Base-by-base conservation (phyloP, 92 coral and sea anemone genomes). In the Porites rus region DNA sequence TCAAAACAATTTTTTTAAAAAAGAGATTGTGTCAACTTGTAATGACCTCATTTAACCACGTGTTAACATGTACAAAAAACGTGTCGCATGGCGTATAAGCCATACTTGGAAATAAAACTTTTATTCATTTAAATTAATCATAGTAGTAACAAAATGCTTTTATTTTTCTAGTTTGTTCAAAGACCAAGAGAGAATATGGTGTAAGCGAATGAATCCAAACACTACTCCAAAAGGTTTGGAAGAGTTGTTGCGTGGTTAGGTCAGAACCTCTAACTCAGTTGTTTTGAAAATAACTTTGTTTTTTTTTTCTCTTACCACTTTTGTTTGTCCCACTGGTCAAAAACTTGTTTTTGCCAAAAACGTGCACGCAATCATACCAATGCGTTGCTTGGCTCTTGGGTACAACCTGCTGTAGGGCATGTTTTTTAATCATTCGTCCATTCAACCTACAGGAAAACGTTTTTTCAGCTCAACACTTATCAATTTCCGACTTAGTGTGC, bases 271-370 rank as follows among this genome's bases (percentile, higher is more conserved):
- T 4, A 38, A 38, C 46, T 38, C 46, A 4, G 46, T 38, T 38
- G 46, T 38, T 38, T 38, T 38, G 46, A 54, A 77, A 77, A 43
- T 11, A n/a, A 63, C 6, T 8, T 31, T 38, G 16, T 10, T 18
- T 8, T 10, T 1, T 2, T 21, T 8, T 43, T 18, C 21, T 50
- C 59, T 51, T 72, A 78, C 13, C 82, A 18, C 72, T 59, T 64
- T 65, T 28, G 14, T 24, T 46, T 50, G 22, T 78, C 82, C 82
- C 72, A 64, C 72, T 63, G 82, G 19, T 78, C 65, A 10, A 63
- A 46, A 67, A 67, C 72, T 11, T 63, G 19, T 78, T 78, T 78
- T 63, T 10, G 46, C 46, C 46, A 38, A n/a, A 64, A 46, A 12
- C 19, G 53, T 9, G 17, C 72, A 9, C 72, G 24, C 17, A 9